Conservation (phyloP, 2,888 invertebrate genomes). For the Eilema depressum region DNA sequence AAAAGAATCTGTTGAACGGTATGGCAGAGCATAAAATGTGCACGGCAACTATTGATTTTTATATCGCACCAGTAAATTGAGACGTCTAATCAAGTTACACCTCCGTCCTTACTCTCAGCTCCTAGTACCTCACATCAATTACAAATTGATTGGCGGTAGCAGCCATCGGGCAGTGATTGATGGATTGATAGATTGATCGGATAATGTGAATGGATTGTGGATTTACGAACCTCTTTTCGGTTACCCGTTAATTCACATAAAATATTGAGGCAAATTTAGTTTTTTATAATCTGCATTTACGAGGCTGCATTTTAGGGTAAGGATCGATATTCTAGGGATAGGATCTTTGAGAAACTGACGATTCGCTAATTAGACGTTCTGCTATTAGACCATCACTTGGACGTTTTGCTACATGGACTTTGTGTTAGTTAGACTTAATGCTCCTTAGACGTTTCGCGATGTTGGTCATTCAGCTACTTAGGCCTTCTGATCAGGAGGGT, state of each 20-base stretch:
- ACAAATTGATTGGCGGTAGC: conserved; percentile 16
- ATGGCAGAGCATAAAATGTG: neutral
- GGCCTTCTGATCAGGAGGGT: no score
- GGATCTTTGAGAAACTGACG: no score
- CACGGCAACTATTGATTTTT: neutral
- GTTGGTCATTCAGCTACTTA: no score
- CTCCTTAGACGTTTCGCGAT: no score
- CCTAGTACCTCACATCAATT: conserved; percentile 18
- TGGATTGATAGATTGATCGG: conserved; percentile 7
- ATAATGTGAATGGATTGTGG: neutral
- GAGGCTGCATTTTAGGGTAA: no score
- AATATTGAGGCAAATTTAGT: neutral
- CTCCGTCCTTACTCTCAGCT: conserved; percentile 13
- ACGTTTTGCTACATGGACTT: no score
- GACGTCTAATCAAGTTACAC: conserved; percentile 16
- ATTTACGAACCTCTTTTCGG: neutral
- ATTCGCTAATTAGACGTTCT: no score
- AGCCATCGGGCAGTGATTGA: conserved; percentile 29
- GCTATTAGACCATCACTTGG: no score
- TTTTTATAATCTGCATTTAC: no score
- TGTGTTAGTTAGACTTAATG: no score
- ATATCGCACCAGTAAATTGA: neutral
- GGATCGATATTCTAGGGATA: no score
- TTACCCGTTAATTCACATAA: neutral
- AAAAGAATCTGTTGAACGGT: no score